Base-by-base conservation (phyloP, 2,797 vertebrate species). In the Ara ararauna region DNA sequence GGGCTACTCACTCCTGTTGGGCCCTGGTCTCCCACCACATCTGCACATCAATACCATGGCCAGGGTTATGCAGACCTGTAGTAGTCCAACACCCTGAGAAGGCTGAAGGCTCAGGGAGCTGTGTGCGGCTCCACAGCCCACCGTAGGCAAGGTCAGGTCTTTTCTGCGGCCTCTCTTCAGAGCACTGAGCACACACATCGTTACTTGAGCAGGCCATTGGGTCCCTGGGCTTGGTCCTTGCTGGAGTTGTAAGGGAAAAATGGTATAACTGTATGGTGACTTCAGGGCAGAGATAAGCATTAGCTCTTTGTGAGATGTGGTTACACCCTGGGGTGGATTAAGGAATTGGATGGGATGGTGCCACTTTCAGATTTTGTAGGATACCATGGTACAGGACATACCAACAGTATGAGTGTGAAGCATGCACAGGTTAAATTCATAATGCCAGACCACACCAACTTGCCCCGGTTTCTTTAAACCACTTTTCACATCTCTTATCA, bases 361-460 rank as follows among this genome's bases (percentile, higher is more conserved):
- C 50, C 71, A 32, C 65, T 76, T 27, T 79, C 17, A 13, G 62
- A 67, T 70, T 80, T 72, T 62, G 76, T 40, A 91, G 42, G 67
- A 53, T 47, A 92, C 72, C 58, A 50, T 10, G 51, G 74, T 47
- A 72, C 80, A 94, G 80, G 71, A 82, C 53, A n/a, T 48, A 89
- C 11, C 60, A 75, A 93, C 48, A 64, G 36, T 9, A 64, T 24
- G n/a, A 34, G 56, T 17, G 56, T 58, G 56, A 91, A 89, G 71
- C 64, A 86, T 48, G 40, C 74, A 73, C 51, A 91, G 70, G 70
- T 90, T 93, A 68, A 85, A 83, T 73, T 90, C 78, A 71, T 53
- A 89, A 88, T 68, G 44, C 87, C 95, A 96, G 72, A 44, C 24
- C 60, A 48, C 40, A 85, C 11, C 30, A 77, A 80, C 56, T 72